Base-by-base conservation (phyloP, 2,888 invertebrate genomes). In the Ashinkailepas kermadecensis region DNA sequence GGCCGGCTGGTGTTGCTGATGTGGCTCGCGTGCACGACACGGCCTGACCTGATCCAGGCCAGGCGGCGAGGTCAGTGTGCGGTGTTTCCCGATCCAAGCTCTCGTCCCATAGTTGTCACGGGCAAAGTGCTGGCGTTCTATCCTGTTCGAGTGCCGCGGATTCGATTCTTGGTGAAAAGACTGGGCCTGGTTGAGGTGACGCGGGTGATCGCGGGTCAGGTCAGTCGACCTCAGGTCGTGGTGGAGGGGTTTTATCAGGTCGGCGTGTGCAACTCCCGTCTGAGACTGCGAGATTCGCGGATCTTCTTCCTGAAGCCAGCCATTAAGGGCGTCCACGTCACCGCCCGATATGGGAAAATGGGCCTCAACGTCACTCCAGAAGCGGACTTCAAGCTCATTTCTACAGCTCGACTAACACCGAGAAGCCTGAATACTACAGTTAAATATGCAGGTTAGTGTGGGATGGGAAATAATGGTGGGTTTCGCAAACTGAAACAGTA, bases 161-260 rank as follows among this genome's bases (percentile, higher is more conserved):
- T 70, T 10, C 39, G 39, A 15, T 70, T 70, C 25, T 39, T 39
- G 15, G 70, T 70, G 23, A 23, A 23, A 8, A 25, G 70, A 6
- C 70, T 23, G 7, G 70, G 70, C 13, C 39, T 70, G 70, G 70
- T 70, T 12, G 25, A 70, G 70, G 70, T 70, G 39, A 70, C 3
- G 7, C 13, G 70, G 70, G 70, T 70, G 39, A 25, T 70, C 39
- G 7, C 70, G 4, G 70, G 70, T 39, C 70, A 70, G 25, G 70
- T 70, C 25, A 70, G 25, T 15, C 70, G 70, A 15, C 70, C 70
- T 6, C 70, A 70, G 39, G 39, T 70, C 15, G 70, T 70, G 25
- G 70, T 70, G 70, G 70, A 70, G 6, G 70, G 70, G 25, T 70
- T 70, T 39, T 70, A 70, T 15, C 12, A 70, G 70, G 15, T 70